Conservation (phyloP, 2,113 vertebrate species). For the Ancistrus triradiatus region DNA sequence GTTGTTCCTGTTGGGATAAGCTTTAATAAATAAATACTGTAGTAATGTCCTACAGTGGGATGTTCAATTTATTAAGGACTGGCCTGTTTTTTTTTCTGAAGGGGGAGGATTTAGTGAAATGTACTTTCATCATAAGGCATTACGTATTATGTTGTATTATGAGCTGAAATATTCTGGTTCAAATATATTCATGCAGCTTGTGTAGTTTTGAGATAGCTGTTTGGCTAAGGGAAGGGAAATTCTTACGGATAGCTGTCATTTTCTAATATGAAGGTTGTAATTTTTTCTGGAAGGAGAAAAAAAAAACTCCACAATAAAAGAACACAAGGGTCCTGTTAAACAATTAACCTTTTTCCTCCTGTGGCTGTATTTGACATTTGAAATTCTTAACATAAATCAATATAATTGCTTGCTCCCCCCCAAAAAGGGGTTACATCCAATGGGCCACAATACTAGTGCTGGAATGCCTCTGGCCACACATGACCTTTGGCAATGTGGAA, state of each 20-base stretch:
- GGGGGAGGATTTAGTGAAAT: conserved; percentile 27
- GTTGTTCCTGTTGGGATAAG: conserved; percentile 56
- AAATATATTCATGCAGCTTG: background rate
- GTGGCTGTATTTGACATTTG: conserved; percentile 41
- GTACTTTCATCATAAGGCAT: conserved; percentile 14
- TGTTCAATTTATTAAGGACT: conserved; percentile 29
- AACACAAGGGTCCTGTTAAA: conserved; percentile 15
- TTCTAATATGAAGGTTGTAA: background rate
- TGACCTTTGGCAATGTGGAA: conserved; percentile 67
- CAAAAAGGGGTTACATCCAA: conserved; percentile 14
- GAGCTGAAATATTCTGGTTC: too few species aligned
- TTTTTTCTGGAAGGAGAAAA: background rate
- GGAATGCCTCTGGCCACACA: conserved; percentile 54
- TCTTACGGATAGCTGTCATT: background rate
- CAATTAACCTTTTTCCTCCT: conserved; percentile 39
- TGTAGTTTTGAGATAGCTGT: background rate
- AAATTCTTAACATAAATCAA: conserved; percentile 44
- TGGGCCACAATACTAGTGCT: conserved; percentile 39
- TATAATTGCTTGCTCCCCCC: conserved; percentile 26
- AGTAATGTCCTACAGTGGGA: conserved; percentile 2
- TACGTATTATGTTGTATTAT: background rate
- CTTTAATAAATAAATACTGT: conserved; percentile 24
- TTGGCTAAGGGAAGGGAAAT: background rate
- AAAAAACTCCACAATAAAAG: background rate
- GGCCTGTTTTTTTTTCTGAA: conserved; percentile 15